Base-by-base conservation (phyloP, 2,113 vertebrate genomes). In the Campylomormyrus tamandua region DNA sequence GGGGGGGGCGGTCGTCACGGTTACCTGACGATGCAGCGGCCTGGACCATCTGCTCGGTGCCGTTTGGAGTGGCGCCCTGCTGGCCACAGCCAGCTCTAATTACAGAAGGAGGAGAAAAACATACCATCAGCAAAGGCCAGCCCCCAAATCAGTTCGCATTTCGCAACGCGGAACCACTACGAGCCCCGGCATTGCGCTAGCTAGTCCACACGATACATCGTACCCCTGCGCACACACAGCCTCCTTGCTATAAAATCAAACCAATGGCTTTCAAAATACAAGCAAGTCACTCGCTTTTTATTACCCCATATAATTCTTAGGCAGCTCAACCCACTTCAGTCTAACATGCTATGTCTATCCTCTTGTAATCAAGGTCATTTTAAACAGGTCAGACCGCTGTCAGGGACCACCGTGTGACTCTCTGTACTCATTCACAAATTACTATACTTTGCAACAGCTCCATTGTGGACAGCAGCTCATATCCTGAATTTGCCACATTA, bases 21-120 rank as follows among this genome's bases (percentile, higher is more conserved):
- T 97, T 97, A 98, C 97, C 97, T 97, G 97, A 95, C 96, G 96
- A 19, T 94, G 95, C 95, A 97, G 96, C 91, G 96, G 95, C 92
- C 95, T 94, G 92, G 96, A 96, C 97, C 97, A 97, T 97, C 97
- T 97, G 97, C 96, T 96, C 91, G 94, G 96, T 92, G 94, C 95
- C 93, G 93, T 92, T 84, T 84, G 94, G 94, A 94, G 94, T 92
- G 95, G 94, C 89, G 95, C 94, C 95, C 96, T 96, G 94, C 90
- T 94, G 94, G 91, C 91, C 91, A 93, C 90, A 62, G 92, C 49
- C 93, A 95, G 96, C 96, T 97, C 94, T 92, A 96, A 96, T 96
- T 94, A 90, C 92, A 93, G 90, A 93, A 91, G 92, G 94, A 90
- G 93, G 74, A 6, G 31, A 35, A 93, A 92, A 92, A 91, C 91